A percentile compares a stretch with the other conserved stretches of the same genome.
Conservation (phyloP, 2,888 invertebrate species). For the Pelosia muscerda region DNA sequence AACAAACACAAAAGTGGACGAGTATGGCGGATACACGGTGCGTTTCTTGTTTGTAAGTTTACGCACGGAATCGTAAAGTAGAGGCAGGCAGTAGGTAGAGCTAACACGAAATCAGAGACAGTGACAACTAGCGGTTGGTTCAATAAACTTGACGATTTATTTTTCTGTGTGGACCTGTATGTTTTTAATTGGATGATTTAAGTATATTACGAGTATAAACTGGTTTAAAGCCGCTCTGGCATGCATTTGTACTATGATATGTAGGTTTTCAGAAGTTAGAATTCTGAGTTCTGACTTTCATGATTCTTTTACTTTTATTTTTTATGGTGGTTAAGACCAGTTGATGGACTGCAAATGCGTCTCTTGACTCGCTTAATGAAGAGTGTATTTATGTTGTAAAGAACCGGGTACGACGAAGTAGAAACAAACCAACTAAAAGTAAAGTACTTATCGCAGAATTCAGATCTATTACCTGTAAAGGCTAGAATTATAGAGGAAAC, state of each 20-base stretch:
- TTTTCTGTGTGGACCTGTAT: slow-evolving; percentile 55
- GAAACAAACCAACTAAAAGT: background rate
- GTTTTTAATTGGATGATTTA: slow-evolving; percentile 23
- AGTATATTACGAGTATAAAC: background rate
- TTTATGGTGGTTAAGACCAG: background rate
- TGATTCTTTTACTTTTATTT: too few species aligned
- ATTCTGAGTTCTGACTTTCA: background rate
- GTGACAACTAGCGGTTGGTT: slow-evolving; percentile 65
- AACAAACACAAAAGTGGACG: slow-evolving; percentile 82
- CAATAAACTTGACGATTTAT: slow-evolving; percentile 49
- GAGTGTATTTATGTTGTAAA: too few species aligned
- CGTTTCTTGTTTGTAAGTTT: slow-evolving; percentile 78
- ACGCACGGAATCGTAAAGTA: slow-evolving; percentile 80
- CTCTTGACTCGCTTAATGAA: too few species aligned
- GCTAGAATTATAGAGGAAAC: background rate
- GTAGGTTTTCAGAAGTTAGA: background rate
- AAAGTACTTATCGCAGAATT: background rate
- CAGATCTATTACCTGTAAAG: background rate
- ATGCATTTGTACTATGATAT: background rate
- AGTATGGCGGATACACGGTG: slow-evolving; percentile 75
- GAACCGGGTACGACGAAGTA: background rate
- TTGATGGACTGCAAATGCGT: background rate
- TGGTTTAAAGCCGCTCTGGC: background rate
- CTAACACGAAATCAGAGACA: slow-evolving; percentile 77
- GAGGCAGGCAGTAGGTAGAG: slow-evolving; percentile 82